These are phyloP conservation scores for Listronotus oregonensis DNA, from an alignment of 1,140 invertebrate species.

Conservation along the genomic window DNA sequence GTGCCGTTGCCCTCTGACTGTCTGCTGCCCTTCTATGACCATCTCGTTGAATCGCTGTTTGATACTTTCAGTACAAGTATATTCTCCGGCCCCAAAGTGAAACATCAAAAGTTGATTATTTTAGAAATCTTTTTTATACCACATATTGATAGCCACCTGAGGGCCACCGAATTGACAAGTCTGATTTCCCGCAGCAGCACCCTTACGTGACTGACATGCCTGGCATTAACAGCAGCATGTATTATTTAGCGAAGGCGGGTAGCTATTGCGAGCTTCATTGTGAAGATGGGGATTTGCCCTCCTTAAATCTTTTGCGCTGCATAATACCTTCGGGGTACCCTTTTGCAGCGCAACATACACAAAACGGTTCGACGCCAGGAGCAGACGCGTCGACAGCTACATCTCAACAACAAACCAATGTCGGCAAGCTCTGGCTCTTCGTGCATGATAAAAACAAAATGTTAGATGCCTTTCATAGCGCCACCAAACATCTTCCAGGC, in stretches of 20 bases:
- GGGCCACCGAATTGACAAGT: not conserved
- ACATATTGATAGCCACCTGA: not conserved
- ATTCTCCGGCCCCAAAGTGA: not conserved
- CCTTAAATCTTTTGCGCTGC: slow-evolving; percentile 10
- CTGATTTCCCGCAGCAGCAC: not conserved
- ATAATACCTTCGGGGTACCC: not conserved
- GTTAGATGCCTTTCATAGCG: slow-evolving; percentile 10
- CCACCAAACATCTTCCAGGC: not conserved
- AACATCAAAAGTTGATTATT: not conserved
- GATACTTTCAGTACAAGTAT: slow-evolving; percentile 7
- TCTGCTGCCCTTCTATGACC: not conserved
- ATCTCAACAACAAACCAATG: not conserved
- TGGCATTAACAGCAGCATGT: not conserved
- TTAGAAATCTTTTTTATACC: slow-evolving; percentile 4
- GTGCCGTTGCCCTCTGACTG: not conserved
- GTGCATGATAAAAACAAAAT: slow-evolving; percentile 13
- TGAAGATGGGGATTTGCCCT: slow-evolving; percentile 7
- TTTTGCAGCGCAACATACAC: slow-evolving; percentile 1
- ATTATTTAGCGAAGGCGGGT: slow-evolving; percentile 11
- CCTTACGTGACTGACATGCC: not conserved
- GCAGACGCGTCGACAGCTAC: not conserved
- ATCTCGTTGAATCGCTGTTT: not conserved
- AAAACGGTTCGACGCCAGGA: not conserved
- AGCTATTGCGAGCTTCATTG: slow-evolving; percentile 10
- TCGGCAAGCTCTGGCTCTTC: slow-evolving; percentile 12